A percentile compares a stretch with the other conserved stretches of the same genome.
Conservation (phyloP, 1,140 invertebrate genomes). For the Lerema accius region DNA sequence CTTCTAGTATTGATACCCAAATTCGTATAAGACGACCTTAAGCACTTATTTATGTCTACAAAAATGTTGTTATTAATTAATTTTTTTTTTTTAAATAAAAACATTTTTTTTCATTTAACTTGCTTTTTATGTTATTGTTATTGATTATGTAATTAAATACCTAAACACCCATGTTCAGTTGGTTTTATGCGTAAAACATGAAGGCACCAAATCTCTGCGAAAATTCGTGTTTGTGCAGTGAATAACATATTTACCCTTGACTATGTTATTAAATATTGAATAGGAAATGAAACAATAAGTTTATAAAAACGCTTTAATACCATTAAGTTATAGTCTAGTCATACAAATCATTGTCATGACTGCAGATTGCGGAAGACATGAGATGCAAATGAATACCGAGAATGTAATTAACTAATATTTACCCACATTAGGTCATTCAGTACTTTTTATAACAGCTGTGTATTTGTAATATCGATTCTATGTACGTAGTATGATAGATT, state of each 20-base stretch:
- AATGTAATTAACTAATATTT: constrained; percentile 17
- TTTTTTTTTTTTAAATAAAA: too few relatives aligned
- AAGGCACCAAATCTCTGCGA: too few relatives aligned
- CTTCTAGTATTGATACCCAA: neutral
- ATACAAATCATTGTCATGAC: constrained; percentile 1
- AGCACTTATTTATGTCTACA: too few relatives aligned
- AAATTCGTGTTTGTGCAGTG: too few relatives aligned
- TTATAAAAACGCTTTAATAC: constrained; percentile 18
- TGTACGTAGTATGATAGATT: too few relatives aligned
- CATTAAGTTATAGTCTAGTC: constrained; percentile 13
- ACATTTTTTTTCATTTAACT: too few relatives aligned
- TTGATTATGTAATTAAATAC: too few relatives aligned
- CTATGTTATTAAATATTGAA: neutral
- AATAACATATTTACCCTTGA: neutral
- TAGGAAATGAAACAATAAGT: constrained; percentile 8
- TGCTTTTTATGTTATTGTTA: too few relatives aligned
- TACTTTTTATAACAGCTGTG: neutral
- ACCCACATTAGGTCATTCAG: neutral
- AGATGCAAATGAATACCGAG: constrained; percentile 8
- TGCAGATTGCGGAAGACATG: neutral
- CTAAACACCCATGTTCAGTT: too few relatives aligned
- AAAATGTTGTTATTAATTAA: too few relatives aligned
- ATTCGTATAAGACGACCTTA: neutral
- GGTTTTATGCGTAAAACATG: too few relatives aligned
- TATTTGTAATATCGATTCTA: constrained; percentile 6